Evolutionary conservation across 2,888 invertebrate species (phyloP).

Genomic region (Stramonita haemastoma): DNA sequence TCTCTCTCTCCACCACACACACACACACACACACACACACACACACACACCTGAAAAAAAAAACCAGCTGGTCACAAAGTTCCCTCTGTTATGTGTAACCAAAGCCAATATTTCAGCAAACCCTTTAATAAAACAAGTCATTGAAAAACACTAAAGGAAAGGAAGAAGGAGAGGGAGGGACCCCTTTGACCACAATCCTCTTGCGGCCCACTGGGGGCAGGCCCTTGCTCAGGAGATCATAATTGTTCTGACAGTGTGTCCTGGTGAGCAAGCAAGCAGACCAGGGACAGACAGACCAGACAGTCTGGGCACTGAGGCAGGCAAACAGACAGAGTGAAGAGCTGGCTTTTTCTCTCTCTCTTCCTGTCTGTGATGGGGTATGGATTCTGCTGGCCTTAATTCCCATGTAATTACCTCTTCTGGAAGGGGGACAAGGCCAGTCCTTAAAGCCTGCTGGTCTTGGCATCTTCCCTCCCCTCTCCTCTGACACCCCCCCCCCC

Average conservation of each 20-base stretch:
- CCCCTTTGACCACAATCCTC: background rate
- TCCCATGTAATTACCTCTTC: background rate
- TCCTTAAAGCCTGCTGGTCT: slow-evolving; percentile 14
- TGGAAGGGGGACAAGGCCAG: background rate
- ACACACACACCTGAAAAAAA: no score
- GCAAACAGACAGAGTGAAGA: background rate
- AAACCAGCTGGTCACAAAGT: no score
- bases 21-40: no score
- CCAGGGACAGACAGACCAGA: background rate
- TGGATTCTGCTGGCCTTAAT: background rate
- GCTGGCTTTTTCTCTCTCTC: background rate
- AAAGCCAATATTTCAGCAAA: no score
- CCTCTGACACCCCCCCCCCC: background rate
- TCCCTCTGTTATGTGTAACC: no score
- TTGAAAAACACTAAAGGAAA: background rate
- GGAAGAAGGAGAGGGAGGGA: background rate
- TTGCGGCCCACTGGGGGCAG: background rate
- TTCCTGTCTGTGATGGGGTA: background rate
- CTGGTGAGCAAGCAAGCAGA: background rate
- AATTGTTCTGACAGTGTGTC: background rate
- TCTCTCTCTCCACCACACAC: no score
- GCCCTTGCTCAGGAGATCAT: background rate
- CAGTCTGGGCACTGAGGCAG: background rate
- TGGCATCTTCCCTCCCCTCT: background rate
- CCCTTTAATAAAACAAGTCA: background rate